Base-by-base conservation (phyloP, 2,113 vertebrate genomes). In the Athene cunicularia region DNA sequence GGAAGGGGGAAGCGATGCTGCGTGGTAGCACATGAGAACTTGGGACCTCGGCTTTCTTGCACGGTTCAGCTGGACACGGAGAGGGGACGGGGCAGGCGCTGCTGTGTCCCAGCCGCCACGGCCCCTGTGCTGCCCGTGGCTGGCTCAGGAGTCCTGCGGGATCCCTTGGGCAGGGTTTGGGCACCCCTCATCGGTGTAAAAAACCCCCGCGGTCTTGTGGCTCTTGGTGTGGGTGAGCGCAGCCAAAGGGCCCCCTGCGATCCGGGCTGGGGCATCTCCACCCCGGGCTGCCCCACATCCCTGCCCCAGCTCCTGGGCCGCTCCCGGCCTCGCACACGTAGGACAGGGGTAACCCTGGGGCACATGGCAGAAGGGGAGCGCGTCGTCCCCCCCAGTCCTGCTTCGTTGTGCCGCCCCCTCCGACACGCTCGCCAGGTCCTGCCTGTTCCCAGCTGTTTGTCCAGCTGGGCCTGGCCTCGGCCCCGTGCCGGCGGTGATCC, bases 291-390 rank as follows among this genome's bases (percentile, higher is more conserved):
- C 6, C 19, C 30, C 12, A 19, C 2, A 1, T 53, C 71, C 41
- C 43, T 14, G 21, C 11, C n/a, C 14, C 14, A 8, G 7, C 8
- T 2, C 32, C 91, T 30, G 39, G 39, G 75, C 8, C 11, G 41
- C 23, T 55, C 33, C 64, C 11, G 39, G 22, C 14, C 66, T 56
- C 0, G 0, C 18, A 6, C 18, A 11, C 4, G 0, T 1, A 8
- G 28, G 16, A 80, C 26, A 67, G 13, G 26, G 27, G 20, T 14
- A 16, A 7, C 59, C 7, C 47, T 14, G 43, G n/a, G 45, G 8
- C 19, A 15, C 15, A 9, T 0, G 15, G 50, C 55, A 27, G 39
- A 39, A 35, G 64, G 21, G 28, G 33, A 68, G 5, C 2, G 0
- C 0, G 4, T 23, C 0, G 4, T 23, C 4, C 5, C 13, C 26